These are phyloP conservation scores for Ellobius talpinus DNA, from an alignment of 2,113 vertebrate genomes.

Conservation along the genomic window DNA sequence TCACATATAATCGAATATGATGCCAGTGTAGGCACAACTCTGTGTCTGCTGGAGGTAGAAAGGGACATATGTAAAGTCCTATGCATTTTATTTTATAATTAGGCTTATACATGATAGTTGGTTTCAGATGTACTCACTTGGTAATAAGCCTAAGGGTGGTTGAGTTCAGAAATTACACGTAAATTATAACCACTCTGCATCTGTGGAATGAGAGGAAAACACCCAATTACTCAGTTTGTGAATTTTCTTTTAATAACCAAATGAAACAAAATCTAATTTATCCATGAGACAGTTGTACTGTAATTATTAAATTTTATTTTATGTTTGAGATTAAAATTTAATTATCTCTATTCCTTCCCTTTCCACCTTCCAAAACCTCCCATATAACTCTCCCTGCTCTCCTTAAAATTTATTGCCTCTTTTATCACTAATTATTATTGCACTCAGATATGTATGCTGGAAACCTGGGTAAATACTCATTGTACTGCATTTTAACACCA, in stretches of 20 bases:
- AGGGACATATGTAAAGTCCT: neutral
- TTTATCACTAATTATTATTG: neutral
- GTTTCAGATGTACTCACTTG: constrained; percentile 57
- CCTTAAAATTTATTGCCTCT: neutral
- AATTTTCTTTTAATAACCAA: constrained; percentile 65
- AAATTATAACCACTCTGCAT: constrained; percentile 48
- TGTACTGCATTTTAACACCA: constrained; percentile 17
- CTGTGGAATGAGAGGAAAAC: constrained; percentile 59
- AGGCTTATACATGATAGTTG: neutral
- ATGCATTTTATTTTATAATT: constrained; percentile 59
- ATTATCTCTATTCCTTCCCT: neutral
- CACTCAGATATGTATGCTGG: neutral
- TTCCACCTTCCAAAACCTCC: neutral
- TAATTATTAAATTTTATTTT: neutral
- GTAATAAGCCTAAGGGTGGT: constrained; percentile 13
- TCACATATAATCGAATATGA: neutral
- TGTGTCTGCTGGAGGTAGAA: neutral
- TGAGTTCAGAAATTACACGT: constrained; percentile 53
- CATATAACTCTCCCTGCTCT: too few relatives aligned
- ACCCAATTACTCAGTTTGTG: constrained; percentile 49
- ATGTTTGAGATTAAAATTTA: neutral
- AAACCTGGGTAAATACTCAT: neutral
- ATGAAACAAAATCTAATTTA: constrained; percentile 41
- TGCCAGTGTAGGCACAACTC: neutral
- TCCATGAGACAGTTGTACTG: constrained; percentile 1